phyloP scores from a whole-genome alignment of 2,113 vertebrate genomes.

The Aegotheles bennettii region DNA sequence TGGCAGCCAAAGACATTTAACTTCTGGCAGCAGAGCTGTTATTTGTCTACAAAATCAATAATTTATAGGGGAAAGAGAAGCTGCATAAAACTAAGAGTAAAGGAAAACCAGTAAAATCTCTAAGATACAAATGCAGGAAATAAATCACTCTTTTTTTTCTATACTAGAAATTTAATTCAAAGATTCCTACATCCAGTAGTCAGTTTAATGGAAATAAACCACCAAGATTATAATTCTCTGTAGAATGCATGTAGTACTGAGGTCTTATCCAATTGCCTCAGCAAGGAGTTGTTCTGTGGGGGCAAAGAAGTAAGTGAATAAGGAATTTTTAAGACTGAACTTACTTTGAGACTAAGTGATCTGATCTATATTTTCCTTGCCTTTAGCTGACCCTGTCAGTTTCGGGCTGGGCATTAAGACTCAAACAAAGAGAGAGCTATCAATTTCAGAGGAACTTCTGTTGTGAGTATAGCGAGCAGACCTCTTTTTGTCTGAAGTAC shows the following conservation, averaged over 20 bases:
- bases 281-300: neutral
- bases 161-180: neutral
- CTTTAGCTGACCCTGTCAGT: neutral
- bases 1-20: constrained; percentile 27
- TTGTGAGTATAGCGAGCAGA: too few species aligned
- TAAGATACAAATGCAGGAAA: neutral
- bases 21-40: neutral
- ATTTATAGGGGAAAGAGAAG: constrained; percentile 7
- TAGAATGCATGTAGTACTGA: neutral
- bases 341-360: neutral
- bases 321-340: neutral
- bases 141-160: neutral
- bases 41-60: constrained; percentile 49
- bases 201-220: neutral
- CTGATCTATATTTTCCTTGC: neutral
- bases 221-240: neutral
- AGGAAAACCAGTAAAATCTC: neutral
- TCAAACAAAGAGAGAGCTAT: too few species aligned
- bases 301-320: neutral
- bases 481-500: too few species aligned
- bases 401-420: too few species aligned
- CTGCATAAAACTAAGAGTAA: neutral
- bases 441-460: too few species aligned
- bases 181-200: neutral
- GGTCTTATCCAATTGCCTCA: neutral